phyloP scores from a whole-genome alignment of 2,888 invertebrate genomes.

The Bugula neritina region DNA sequence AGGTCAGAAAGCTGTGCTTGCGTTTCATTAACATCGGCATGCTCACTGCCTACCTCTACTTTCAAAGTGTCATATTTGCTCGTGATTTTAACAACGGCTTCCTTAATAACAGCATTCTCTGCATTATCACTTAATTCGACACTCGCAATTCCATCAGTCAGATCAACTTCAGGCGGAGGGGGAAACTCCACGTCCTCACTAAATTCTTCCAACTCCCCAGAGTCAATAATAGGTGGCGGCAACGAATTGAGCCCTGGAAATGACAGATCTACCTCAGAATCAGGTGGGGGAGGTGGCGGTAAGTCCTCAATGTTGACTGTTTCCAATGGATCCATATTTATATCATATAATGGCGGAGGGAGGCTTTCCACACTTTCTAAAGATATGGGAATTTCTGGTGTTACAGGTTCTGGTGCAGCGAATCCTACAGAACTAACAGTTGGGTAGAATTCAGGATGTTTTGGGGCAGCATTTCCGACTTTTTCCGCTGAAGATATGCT shows the following conservation, averaged over 20 bases:
- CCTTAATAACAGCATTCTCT: neutral
- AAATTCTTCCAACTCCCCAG: too few species aligned
- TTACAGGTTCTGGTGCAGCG: neutral
- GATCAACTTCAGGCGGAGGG: neutral
- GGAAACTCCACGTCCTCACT: neutral
- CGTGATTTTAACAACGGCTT: neutral
- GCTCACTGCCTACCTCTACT: neutral
- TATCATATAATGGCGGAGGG: neutral
- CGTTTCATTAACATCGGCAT: neutral
- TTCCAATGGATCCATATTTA: neutral
- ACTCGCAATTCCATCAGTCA: neutral
- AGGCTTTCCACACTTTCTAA: neutral
- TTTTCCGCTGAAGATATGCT: too few species aligned
- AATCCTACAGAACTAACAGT: neutral
- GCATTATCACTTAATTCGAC: too few species aligned
- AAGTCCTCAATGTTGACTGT: neutral
- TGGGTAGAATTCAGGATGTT: too few species aligned
- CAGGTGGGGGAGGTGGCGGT: slow-evolving; percentile 16
- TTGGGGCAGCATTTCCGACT: too few species aligned
- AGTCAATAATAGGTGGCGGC: neutral
- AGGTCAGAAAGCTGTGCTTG: neutral
- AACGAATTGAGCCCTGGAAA: neutral
- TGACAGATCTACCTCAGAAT: neutral
- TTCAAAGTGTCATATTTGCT: neutral
- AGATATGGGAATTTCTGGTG: neutral